Base-by-base conservation (phyloP, 2,797 vertebrate genomes). In the Ataeniobius toweri region DNA sequence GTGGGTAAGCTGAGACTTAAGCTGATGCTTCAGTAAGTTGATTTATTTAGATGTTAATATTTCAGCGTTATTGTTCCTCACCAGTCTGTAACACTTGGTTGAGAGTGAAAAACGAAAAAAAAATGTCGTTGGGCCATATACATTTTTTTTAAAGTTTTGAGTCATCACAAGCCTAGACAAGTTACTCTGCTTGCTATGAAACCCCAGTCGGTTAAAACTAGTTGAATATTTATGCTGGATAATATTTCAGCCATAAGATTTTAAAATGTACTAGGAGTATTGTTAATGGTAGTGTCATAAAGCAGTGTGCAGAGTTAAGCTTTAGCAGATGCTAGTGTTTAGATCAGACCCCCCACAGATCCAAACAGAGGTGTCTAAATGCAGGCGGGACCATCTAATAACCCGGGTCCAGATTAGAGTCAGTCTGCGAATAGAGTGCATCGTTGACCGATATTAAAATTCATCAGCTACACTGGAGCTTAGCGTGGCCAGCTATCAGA, bases 381-480 rank as follows among this genome's bases (percentile, higher is more conserved):
- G 79, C 81, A 88, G 84, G 80, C 65, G 82, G 80, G 85, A 85
- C 84, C 79, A 81, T 91, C 82, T 94, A 93, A 93, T 94, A 90
- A 91, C 91, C 77, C 76, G 82, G 88, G 91, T 87, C 87, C 86
- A 95, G 94, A 95, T 95, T 94, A 95, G 86, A 89, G 90, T 89
- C 77, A 79, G 93, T 90, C 88, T 78, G 81, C 77, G 88, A 89
- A 82, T 90, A 83, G 85, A 92, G 86, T 88, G 85, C 83, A 76
- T 84, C 83, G 74, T 85, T 91, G 94, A 92, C 91, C 86, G 81
- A 93, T 94, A 94, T 95, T 95, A 94, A 95, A 95, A 95, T 91
- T 93, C 91, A 91, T 94, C 94, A 92, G 91, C 93, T 92, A 90
- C 93, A 91, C 85, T 92, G 88, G 88, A 90, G 94, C 92, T 96